Conservation (phyloP, 30 jellyfish, hydroid and myxozoan species). For the Hydractinia echinata region DNA sequence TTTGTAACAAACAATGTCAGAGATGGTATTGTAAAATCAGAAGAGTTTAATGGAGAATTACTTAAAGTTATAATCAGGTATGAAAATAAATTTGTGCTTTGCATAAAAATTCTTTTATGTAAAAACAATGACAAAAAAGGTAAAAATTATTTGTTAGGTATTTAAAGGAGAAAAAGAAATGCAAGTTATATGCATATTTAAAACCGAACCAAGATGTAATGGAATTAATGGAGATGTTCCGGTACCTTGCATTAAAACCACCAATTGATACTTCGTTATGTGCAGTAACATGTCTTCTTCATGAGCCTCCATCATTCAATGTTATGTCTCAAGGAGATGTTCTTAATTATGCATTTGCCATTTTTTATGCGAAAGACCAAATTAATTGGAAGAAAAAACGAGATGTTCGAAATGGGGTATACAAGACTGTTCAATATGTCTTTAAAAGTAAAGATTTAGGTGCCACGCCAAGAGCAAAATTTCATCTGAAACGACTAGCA, state of each 20-base stretch:
- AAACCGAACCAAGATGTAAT: neutral
- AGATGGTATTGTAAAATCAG: slow-evolving; percentile 12
- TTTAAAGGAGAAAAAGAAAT: slow-evolving; percentile 2
- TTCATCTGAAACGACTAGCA: neutral
- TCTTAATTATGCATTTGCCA: neutral
- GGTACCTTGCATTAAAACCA: slow-evolving; percentile 13
- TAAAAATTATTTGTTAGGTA: too few species aligned
- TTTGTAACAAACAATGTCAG: neutral
- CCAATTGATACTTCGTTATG: neutral
- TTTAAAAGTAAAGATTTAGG: neutral
- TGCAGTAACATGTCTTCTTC: neutral
- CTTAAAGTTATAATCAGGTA: neutral
- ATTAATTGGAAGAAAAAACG: neutral
- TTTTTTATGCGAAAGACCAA: slow-evolving; percentile 12
- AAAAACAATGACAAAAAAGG: too few species aligned
- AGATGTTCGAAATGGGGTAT: neutral
- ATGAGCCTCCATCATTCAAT: neutral
- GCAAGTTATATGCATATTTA: neutral
- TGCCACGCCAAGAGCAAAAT: slow-evolving; percentile 15
- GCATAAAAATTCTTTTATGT: too few species aligned
- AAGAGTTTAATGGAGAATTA: slow-evolving; percentile 4
- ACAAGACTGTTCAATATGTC: neutral
- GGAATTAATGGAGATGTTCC: slow-evolving; percentile 1
- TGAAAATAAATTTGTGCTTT: too few species aligned
- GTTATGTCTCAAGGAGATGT: slow-evolving; percentile 18